Evolutionary conservation across 2,888 invertebrate species (phyloP).

Genomic region (Tryphoninae sp.): DNA sequence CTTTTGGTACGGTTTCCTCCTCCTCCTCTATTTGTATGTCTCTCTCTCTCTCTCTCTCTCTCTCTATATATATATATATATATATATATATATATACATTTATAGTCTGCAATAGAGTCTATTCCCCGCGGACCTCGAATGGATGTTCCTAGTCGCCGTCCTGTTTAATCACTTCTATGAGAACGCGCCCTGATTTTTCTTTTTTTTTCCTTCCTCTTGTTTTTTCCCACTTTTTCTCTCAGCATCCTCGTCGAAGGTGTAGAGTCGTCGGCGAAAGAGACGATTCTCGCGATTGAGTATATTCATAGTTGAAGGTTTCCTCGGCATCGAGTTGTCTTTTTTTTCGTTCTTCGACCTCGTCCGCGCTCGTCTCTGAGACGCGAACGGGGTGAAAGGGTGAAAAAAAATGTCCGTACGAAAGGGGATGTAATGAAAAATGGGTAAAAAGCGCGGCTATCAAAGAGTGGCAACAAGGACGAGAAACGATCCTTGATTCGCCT

Average conservation of each 20-base stretch:
- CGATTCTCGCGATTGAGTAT: conserved; percentile 73
- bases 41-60: conserved; percentile 2
- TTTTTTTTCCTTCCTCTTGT: conserved; percentile 62
- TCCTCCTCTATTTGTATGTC: neutral
- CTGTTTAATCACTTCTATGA: conserved; percentile 66
- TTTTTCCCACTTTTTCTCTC: conserved; percentile 64
- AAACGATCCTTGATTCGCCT: no score
- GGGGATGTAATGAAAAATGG: no score
- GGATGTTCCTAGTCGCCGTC: conserved; percentile 61
- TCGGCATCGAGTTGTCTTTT: neutral
- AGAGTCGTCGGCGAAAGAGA: conserved; percentile 66
- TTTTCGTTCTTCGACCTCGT: no score
- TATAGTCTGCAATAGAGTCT: conserved; percentile 9
- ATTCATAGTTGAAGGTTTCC: conserved; percentile 60
- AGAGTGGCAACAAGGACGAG: no score
- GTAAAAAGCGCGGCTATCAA: no score
- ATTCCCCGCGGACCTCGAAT: conserved; percentile 58
- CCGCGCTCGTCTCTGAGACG: no score
- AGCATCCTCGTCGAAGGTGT: conserved; percentile 45
- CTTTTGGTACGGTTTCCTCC: conserved; percentile 5
- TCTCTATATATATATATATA: no score
- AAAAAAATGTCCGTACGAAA: no score
- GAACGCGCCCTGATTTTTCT: conserved; percentile 65
- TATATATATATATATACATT: conserved; percentile 3
- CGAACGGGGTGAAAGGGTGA: no score